phyloP scores from a whole-genome alignment of 2,797 vertebrate species.

The Chelon labrosus region DNA sequence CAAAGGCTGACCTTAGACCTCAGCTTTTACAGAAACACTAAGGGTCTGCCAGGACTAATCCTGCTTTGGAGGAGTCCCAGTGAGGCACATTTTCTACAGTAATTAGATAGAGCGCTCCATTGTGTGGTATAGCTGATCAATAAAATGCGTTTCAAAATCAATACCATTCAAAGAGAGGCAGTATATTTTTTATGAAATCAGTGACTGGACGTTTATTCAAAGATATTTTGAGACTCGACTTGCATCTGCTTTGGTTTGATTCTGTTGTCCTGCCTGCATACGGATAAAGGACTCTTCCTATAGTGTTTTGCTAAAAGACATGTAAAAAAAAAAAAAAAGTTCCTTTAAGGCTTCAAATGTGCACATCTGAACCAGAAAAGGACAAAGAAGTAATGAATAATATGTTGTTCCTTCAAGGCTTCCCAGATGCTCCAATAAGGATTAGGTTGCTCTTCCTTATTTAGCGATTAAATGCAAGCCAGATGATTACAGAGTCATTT shows the following conservation, averaged over 20 bases:
- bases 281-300: slow-evolving; percentile 16
- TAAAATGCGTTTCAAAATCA: slow-evolving; percentile 71
- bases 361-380: too few relatives aligned
- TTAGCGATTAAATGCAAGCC: slow-evolving; percentile 2
- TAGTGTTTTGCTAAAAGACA: slow-evolving; percentile 16
- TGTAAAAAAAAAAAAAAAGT: too few relatives aligned
- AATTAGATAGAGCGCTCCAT: slow-evolving; percentile 65
- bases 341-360: too few relatives aligned
- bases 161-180: slow-evolving; percentile 57
- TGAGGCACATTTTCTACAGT: slow-evolving; percentile 56
- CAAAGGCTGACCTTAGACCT: slow-evolving; percentile 74
- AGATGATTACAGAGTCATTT: neutral
- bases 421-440: neutral
- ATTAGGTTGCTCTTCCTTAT: neutral
- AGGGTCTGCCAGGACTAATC: slow-evolving; percentile 65
- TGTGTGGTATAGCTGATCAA: slow-evolving; percentile 54
- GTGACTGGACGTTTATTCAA: slow-evolving; percentile 42
- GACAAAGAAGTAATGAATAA: too few relatives aligned
- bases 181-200: slow-evolving; percentile 56
- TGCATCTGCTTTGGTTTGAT: slow-evolving; percentile 29
- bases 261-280: slow-evolving; percentile 12
- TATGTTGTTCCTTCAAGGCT: neutral
- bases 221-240: slow-evolving; percentile 42
- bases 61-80: slow-evolving; percentile 49
- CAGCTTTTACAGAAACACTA: slow-evolving; percentile 58